Evolutionary conservation across 1,140 invertebrate genomes (phyloP).

Genomic region (Stegodyphus mimosarum): DNA sequence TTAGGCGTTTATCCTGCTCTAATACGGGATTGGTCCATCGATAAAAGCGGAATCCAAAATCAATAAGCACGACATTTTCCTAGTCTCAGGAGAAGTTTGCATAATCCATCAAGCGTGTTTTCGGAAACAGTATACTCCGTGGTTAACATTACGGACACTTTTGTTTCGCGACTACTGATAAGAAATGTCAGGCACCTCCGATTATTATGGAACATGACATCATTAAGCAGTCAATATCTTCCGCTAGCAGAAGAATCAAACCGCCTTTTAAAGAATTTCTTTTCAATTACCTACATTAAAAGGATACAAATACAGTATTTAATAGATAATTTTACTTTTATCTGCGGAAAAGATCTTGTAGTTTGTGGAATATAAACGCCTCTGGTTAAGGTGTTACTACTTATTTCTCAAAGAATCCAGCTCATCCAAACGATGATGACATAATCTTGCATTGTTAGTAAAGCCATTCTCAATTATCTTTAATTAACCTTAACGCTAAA

Average conservation of each 20-base stretch:
- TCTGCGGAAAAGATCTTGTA: too few species aligned
- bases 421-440: too few species aligned
- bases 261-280: too few species aligned
- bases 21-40: not conserved
- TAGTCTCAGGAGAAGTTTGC: constrained; percentile 13
- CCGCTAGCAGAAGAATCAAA: too few species aligned
- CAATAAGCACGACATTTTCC: constrained; percentile 51
- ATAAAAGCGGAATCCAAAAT: constrained; percentile 16
- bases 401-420: not conserved
- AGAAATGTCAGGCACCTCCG: not conserved
- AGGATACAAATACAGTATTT: not conserved
- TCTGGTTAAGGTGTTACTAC: not conserved
- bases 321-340: not conserved
- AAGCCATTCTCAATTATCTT: too few species aligned
- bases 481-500: too few species aligned
- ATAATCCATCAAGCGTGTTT: constrained; percentile 10
- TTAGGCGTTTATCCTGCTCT: constrained; percentile 5
- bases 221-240: too few species aligned
- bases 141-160: not conserved
- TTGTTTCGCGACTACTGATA: not conserved
- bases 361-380: too few species aligned
- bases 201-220: not conserved
- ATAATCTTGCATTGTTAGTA: too few species aligned
- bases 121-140: constrained; percentile 5
- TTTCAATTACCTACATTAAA: too few species aligned